Base-by-base conservation (phyloP, 2,888 invertebrate species). In the Liopterus haemorrhoidalis region DNA sequence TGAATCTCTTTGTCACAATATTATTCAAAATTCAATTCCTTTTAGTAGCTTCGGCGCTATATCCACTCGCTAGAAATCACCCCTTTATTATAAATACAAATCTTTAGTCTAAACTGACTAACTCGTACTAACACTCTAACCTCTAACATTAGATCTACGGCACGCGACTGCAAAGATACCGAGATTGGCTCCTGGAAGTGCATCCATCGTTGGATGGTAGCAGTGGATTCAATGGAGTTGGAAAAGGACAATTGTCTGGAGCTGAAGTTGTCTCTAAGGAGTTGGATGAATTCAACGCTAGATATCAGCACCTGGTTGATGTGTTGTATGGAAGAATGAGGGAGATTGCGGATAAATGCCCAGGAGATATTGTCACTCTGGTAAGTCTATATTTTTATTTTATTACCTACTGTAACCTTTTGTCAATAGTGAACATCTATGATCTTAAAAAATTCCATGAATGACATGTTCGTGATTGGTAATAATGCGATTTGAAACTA, bases 161-260 rank as follows among this genome's bases (percentile, higher is more conserved):
- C 67, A 81, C 84, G 65, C 79, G 86, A 63, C 82, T 90, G 66
- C 83, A 85, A 70, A 81, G 84, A 54, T 94, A 86, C 75, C 77
- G 81, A 52, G 89, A 89, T 60, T 79, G 79, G 70, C 75, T 92
- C 54, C 79, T 92, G 66, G 87, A 88, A 59, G 76, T 83, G 39
- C 88, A 87, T 61, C 88, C 88, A 2, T 86, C 85, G 46, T 66
- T 87, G 63, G 88, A 88, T 70, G 78, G 62, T 43, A 63, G 59
- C 52, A 61, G 65, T 20, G 60, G 62, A 39, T 66, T 64, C 57
- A 44, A 53, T 68, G 42, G 62, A 67, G 59, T 57, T 68, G 65
- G 57, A 67, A 59, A 57, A 50, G 16, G 57, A 55, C 2, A 57
- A 61, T n/a, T 66, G 47, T 59, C 66, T 15, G 84, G 88, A 1